Evolutionary conservation across 2,888 invertebrate genomes (phyloP), one percentile per base, ranked within the genome.

Genomic region (Phalangium opilio): DNA sequence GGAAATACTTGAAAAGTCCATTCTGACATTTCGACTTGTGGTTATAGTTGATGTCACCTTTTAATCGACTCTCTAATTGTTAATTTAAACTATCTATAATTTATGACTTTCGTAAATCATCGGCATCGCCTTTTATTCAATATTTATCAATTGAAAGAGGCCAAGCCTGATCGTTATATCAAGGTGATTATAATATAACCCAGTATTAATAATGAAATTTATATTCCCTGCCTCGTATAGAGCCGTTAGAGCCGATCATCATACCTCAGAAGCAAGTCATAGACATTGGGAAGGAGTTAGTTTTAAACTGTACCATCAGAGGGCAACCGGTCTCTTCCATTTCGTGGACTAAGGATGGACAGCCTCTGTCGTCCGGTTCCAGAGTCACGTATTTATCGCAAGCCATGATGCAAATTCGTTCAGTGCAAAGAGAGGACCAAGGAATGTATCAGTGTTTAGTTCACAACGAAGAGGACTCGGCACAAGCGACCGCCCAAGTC

Each of bases 271-370:
- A 18, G 12, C 43, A 43, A 34, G 34, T 34, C 1, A 18, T 43
- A 3, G 43, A 43, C 17, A 34, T 43, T 8, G 62, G 61, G 5
- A 54, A 59, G 15, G 45, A 57, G 3, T 64, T 63, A 2, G 42
- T 48, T 10, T 61, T 64, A 45, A 62, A 61, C 52, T 65, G 65
- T 54, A 41, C 60, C n/a, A 56, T 61, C 3, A 52, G 45, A 17
- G 65, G 65, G 12, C 57, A 60, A 52, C 65, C 65, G 7, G 54
- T 64, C 18, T 53, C 53, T 17, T 46, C 48, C 10, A 55, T 65
- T 18, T 49, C 45, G 21, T 66, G 65, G 65, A 59, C 57, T 43
- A 61, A 62, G 47, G 59, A 66, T 49, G 63, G 64, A n/a, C 49
- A 51, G 8, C 55, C 53, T 32, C 44, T 65, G 41, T 12, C 27